phyloP scores from a whole-genome alignment of 2,888 invertebrate species.

The Notodonta ziczac region DNA sequence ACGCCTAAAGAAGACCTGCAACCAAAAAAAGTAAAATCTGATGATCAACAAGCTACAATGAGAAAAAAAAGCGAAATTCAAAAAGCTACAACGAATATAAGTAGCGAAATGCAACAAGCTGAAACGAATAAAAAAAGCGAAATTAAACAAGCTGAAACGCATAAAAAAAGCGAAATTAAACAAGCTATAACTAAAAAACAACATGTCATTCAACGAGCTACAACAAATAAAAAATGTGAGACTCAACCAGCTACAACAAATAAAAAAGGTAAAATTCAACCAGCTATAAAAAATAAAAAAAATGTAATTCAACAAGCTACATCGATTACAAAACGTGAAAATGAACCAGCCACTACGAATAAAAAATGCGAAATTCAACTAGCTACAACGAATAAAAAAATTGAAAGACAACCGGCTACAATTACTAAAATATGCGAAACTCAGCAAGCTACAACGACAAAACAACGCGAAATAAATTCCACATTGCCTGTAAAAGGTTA shows the following conservation, averaged over 20 bases:
- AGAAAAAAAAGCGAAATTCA: not conserved
- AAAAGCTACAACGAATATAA: not conserved
- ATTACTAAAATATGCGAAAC: not conserved
- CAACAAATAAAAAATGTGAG: not conserved
- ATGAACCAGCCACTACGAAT: too few species aligned
- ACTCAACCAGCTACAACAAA: not conserved
- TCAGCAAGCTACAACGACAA: too few species aligned
- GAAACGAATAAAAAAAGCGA: not conserved
- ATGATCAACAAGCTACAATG: not conserved
- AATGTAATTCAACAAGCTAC: not conserved
- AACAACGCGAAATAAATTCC: too few species aligned
- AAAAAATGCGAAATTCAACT: not conserved
- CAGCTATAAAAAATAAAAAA: not conserved
- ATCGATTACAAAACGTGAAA: not conserved
- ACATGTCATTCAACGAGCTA: too few species aligned
- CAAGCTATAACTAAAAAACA: too few species aligned
- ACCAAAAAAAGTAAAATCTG: not conserved
- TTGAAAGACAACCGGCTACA: not conserved
- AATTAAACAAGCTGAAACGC: too few species aligned
- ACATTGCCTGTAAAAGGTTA: constrained; percentile 38
- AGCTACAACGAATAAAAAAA: not conserved
- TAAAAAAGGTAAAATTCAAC: not conserved
- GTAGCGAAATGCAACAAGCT: not conserved
- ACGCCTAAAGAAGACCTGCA: not conserved
- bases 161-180: too few species aligned